phyloP scores from a whole-genome alignment of 2,888 invertebrate species.

The Drosophila ezoana region DNA sequence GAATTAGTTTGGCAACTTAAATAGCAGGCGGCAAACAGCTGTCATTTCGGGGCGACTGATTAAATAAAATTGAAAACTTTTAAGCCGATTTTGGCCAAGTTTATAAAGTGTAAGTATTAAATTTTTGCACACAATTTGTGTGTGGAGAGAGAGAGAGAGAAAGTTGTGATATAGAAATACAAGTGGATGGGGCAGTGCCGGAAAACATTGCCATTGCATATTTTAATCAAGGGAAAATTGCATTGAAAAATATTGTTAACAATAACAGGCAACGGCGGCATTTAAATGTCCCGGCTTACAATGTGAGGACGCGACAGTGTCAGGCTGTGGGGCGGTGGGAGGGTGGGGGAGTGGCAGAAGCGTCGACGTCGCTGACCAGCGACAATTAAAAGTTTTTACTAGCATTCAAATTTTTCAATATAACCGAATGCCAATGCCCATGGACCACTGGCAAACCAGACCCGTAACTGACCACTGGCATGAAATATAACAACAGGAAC shows the following conservation, averaged over 20 bases:
- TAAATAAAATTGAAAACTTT: constrained; percentile 42
- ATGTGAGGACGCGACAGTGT: constrained; percentile 45
- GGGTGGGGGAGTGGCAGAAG: neutral
- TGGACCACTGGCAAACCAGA: constrained; percentile 48
- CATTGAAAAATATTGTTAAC: constrained; percentile 79
- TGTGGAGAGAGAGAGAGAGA: neutral
- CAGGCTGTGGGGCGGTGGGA: neutral
- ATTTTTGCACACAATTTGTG: constrained; percentile 34
- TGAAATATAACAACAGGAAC: constrained; percentile 39
- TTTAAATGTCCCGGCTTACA: constrained; percentile 66
- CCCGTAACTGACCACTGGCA: constrained; percentile 66
- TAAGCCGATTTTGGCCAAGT: constrained; percentile 29
- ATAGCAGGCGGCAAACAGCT: neutral
- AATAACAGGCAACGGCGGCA: constrained; percentile 69
- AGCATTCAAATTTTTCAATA: constrained; percentile 81
- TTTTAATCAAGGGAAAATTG: constrained; percentile 78
- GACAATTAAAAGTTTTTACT: constrained; percentile 80
- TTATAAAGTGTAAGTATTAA: constrained; percentile 27
- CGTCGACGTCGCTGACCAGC: constrained; percentile 45
- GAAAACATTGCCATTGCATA: constrained; percentile 77
- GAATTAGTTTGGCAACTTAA: constrained; percentile 15
- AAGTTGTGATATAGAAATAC: constrained; percentile 23
- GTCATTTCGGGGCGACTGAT: constrained; percentile 22
- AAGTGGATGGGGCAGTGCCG: constrained; percentile 28
- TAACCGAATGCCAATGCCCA: constrained; percentile 64